Evolutionary conservation across 2,113 vertebrate species (phyloP).

Genomic region (Sturnira hondurensis): DNA sequence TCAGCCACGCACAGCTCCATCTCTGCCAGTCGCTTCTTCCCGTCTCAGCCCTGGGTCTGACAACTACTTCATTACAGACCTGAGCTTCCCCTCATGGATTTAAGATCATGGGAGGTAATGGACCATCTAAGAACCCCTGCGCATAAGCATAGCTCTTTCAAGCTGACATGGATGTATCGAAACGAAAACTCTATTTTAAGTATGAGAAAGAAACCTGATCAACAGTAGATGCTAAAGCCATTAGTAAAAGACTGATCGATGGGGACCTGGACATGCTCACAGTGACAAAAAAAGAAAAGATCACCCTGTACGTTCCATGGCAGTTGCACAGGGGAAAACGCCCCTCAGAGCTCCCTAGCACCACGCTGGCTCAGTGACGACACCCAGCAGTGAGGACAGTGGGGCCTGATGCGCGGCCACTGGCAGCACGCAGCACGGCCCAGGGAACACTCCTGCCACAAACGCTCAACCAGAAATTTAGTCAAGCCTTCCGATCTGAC

Average conservation of each 20-base stretch:
- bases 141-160: neutral
- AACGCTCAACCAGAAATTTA: neutral
- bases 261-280: neutral
- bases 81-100: neutral
- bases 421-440: neutral
- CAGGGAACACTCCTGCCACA: neutral
- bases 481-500: neutral
- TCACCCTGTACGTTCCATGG: accelerated
- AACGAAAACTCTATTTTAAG: neutral
- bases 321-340: neutral
- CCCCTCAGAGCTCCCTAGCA: neutral
- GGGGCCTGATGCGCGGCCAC: neutral
- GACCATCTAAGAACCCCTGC: neutral
- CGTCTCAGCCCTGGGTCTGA: neutral
- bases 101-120: constrained; percentile 18
- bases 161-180: neutral
- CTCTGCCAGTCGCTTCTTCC: neutral
- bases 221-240: neutral
- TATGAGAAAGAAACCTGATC: neutral
- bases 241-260: neutral
- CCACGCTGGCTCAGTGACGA: neutral
- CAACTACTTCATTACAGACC: neutral
- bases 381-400: neutral
- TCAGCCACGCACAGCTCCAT: neutral
- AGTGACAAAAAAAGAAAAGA: neutral